phyloP scores from a whole-genome alignment of 1,140 invertebrate genomes.

The Cydia pomonella region DNA sequence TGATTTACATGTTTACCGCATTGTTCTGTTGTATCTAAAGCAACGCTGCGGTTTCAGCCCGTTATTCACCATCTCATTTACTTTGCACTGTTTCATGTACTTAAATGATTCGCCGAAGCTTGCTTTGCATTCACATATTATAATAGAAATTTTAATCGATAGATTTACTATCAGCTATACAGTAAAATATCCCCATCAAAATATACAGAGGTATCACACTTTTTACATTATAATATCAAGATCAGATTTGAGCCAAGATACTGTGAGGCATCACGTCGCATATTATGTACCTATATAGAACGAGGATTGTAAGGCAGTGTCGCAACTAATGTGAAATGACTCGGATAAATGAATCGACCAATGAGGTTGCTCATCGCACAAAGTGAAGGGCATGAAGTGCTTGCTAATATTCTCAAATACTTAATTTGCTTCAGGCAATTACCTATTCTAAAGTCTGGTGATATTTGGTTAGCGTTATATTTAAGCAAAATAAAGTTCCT shows the following conservation, averaged over 20 bases:
- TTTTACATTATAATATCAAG: not conserved
- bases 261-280: not conserved
- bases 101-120: not conserved
- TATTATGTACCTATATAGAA: not conserved
- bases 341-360: not conserved
- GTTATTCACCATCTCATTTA: not conserved
- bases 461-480: too few species aligned
- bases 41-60: not conserved
- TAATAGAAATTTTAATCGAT: not conserved
- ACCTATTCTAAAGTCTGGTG: too few species aligned
- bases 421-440: too few species aligned
- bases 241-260: not conserved
- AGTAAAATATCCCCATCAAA: not conserved
- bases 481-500: too few species aligned
- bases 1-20: slow-evolving; percentile 19
- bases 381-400: not conserved
- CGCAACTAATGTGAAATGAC: not conserved
- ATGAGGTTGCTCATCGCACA: not conserved
- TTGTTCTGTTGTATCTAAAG: slow-evolving; percentile 1
- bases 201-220: not conserved
- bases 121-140: too few species aligned
- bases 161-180: not conserved
- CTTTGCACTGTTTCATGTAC: not conserved
- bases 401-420: not conserved
- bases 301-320: not conserved